Base-by-base conservation (phyloP, 2,113 vertebrate species). In the Pachycephala philippinensis region DNA sequence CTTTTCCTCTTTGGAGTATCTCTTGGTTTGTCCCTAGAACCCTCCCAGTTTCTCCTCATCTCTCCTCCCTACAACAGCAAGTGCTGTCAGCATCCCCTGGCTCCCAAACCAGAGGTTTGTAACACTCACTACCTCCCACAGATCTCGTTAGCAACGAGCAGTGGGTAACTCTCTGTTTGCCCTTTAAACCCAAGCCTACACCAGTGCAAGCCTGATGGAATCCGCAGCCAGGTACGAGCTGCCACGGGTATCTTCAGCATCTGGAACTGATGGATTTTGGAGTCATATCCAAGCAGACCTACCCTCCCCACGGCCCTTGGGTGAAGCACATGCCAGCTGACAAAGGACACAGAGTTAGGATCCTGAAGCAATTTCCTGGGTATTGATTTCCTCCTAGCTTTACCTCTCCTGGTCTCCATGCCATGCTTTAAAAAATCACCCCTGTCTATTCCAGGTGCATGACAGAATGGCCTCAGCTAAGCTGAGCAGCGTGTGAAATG, bases 361-460 rank as follows among this genome's bases (percentile, higher is more conserved):
- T 91, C 50, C 87, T 90, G 64, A 54, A 90, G 45, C 52, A 54
- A 76, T 95, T 95, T 83, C 54, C 47, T 59, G 50, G 37, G 4
- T 87, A 95, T 68, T 90, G 94, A 89, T 96, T 95, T 94, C 65
- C 45, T 82, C 61, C 90, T 44, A 63, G 69, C 33, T 91, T 89
- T 63, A 39, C 61, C 50, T 89, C 56, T 60, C 68, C n/a, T 0
- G 0, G 31, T 50, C 33, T 69, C 56, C 20, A 12, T 42, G 42
- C 54, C n/a, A 11, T 14, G 37, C 76, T 82, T 92, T 84, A 65
- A 92, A 93, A 96, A 87, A 87, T 54, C 1, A 0, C 37, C 39
- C 15, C 59, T 90, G 42, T 93, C 59, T 75, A 2, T 76, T 86
- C 35, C 45, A 72, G 56, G 20, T 75, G 39, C 35, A 30, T 4